Conservation (phyloP, 2,797 vertebrate species). For the Rhinogobio ventralis region DNA sequence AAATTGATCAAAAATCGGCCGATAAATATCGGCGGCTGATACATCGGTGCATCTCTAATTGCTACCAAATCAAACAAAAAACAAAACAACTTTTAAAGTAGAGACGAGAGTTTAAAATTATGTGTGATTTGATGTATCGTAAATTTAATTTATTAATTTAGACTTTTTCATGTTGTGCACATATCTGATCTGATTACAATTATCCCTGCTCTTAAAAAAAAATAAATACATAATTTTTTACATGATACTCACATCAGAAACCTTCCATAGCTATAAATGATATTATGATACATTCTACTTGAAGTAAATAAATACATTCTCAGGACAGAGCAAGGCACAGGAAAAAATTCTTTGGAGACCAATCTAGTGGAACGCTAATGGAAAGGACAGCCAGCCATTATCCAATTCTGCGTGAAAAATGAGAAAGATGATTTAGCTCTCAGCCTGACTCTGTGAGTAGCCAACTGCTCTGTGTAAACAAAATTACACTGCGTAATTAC, state of each 20-base stretch:
- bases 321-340: background rate
- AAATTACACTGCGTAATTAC: conserved; percentile 55
- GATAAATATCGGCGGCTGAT: too few species aligned
- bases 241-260: background rate
- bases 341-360: conserved; percentile 24
- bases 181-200: background rate
- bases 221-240: background rate
- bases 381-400: conserved; percentile 35
- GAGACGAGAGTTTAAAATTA: background rate
- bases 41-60: too few species aligned
- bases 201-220: background rate
- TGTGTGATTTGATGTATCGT: background rate
- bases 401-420: conserved; percentile 44
- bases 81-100: background rate
- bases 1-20: too few species aligned
- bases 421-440: conserved; percentile 49
- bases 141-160: background rate
- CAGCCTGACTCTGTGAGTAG: conserved; percentile 34
- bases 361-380: conserved; percentile 22
- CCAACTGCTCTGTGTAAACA: conserved; percentile 52
- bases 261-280: background rate
- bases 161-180: background rate
- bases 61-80: too few species aligned
- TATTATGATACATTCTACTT: background rate
- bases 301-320: conserved; percentile 3